Evolutionary conservation across 2,113 vertebrate species (phyloP), one percentile per base, ranked within the genome.

Genomic region (Ceyx melanurus): DNA sequence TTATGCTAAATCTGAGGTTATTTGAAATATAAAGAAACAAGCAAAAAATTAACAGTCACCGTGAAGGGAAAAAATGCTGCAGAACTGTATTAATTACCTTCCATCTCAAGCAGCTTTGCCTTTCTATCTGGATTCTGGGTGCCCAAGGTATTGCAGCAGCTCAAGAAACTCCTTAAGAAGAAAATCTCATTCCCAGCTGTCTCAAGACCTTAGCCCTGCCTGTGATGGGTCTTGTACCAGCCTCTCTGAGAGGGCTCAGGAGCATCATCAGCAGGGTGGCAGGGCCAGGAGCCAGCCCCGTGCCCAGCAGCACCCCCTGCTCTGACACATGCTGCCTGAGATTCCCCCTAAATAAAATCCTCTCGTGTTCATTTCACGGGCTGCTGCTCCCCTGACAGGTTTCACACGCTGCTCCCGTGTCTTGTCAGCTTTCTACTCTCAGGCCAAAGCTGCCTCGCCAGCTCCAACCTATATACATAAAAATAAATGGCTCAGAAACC

Each of bases 321-420:
- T 86, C 90, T 10, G 4, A 82, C 85, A 92, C 19, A 5, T 67
- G 6, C 88, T 88, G 67, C 93, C 92, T 33, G 56, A 95, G 95
- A 95, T 89, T 92, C 91, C 94, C 96, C 94, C 88, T 97, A 97
- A 98, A 98, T 97, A 98, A 98, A 86, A 88, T 31, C 40, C 89
- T 89, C 91, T 65, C 1, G 16, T 97, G 97, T 97, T 98, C 97
- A 98, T 98, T 98, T 98, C 97, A 98, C 97, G 97, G 97, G 97
- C 95, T 75, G 95, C 97, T 97, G 98, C 97, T 93, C 94, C 31
- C 94, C 97, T 97, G 98, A 97, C 97, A 97, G 97, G 88, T 95
- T 92, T 96, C 97, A 94, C 95, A 93, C 83, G 92, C 94, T 2
- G 53, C 95, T 92, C 78, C 94, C 65, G 35, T 88, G 96, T 98